Percentiles rank a stretch among this genome's conserved stretches.
These are phyloP conservation scores for Trachelus iudaicus DNA, from an alignment of 2,888 invertebrate genomes.

Conservation along the genomic window DNA sequence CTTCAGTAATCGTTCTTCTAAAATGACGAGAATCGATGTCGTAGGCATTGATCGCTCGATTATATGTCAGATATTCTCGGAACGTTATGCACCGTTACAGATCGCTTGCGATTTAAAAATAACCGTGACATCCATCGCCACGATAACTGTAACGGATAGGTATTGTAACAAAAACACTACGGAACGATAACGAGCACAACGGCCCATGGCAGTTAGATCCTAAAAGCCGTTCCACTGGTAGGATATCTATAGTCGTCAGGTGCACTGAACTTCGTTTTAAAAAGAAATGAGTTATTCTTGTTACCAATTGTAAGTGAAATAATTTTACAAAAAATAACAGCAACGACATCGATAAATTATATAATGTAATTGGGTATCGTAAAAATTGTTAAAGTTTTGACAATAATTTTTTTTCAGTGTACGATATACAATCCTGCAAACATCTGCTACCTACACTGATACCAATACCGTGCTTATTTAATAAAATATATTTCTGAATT, in stretches of 20 bases:
- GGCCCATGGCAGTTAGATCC: neutral
- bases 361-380: neutral
- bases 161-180: neutral
- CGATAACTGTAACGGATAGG: neutral
- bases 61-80: neutral
- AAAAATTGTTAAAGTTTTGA: neutral
- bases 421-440: neutral
- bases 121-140: neutral
- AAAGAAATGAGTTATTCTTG: neutral
- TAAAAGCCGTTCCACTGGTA: neutral
- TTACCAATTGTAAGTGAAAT: too few species aligned
- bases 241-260: neutral
- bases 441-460: neutral
- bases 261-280: neutral
- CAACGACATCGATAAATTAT: neutral
- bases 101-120: neutral
- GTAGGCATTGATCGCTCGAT: neutral
- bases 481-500: neutral
- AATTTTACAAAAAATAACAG: too few species aligned
- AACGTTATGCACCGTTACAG: neutral
- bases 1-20: neutral
- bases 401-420: neutral
- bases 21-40: neutral
- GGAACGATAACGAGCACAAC: neutral
- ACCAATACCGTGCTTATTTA: neutral